Conservation (phyloP, 53 echinoderm and acorn worm genomes). For the Antedon mediterranea region DNA sequence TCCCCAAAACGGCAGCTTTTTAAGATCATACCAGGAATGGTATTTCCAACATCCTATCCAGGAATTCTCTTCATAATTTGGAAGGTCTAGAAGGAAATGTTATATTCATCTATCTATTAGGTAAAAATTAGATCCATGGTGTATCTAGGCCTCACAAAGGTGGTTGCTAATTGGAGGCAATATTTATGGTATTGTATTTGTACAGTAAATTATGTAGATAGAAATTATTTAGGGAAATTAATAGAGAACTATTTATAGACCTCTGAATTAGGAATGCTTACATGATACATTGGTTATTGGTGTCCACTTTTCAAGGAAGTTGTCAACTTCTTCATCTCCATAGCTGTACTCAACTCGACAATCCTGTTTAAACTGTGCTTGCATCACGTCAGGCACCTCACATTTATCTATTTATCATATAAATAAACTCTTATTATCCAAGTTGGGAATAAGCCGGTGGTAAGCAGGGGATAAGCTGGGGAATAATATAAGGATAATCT, state of each 20-base stretch:
- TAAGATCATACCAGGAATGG: constrained; percentile 36
- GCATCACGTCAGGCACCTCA: constrained; percentile 14
- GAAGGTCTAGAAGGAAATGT: constrained; percentile 14
- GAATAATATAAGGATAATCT: no score
- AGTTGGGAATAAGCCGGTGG: no score
- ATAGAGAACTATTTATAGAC: no score
- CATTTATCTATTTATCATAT: constrained; percentile 39
- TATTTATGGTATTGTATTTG: no score
- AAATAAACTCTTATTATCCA: no score
- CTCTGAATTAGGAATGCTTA: neutral
- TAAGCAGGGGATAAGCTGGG: no score
- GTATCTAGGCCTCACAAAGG: no score
- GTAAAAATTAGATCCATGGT: no score
- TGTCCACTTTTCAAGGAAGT: constrained; percentile 31
- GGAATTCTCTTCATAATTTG: constrained; percentile 18
- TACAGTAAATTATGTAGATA: no score
- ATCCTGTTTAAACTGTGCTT: neutral
- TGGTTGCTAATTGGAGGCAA: no score
- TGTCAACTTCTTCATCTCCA: constrained; percentile 15
- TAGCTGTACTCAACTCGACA: constrained; percentile 29
- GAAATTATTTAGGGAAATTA: no score
- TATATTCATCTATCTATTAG: no score
- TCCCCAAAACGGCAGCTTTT: constrained; percentile 57
- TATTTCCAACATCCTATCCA: constrained; percentile 45
- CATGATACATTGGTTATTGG: constrained; percentile 38